Evolutionary conservation across 1,140 invertebrate species (phyloP), one percentile per base, ranked within the genome.

Genomic region (Drosophila kikkawai): DNA sequence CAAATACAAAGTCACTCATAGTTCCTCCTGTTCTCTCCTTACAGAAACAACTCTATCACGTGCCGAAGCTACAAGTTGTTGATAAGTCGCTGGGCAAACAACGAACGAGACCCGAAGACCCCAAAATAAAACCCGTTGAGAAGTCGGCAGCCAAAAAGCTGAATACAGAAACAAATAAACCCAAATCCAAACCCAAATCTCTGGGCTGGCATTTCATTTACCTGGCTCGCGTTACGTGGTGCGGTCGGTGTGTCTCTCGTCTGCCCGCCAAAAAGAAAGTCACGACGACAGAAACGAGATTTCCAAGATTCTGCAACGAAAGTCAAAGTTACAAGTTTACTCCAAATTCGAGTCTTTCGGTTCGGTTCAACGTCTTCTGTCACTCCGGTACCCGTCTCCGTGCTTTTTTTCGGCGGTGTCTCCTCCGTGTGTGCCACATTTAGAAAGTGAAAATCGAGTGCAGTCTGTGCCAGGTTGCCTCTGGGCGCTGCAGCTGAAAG

Each of bases 221-320:
- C 59, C 51, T 74, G 73, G 42, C 48, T 67, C 39, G 75, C 58
- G 81, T 88, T 90, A 88, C 84, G 85, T 87, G 73, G 74, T 50
- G 70, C 58, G 66, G 75, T 48, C 45, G 29, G 51, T 22, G 65
- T 64, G 59, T 82, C 58, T 64, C 63, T 82, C 58, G 73, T 84
- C 68, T 67, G 61, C 59, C 63, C 63, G 80, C 68, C 78, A 78
- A 91, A 90, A 90, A 90, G 85, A 90, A 90, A 90, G 85, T 90
- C 86, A 90, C 85, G 85, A 90, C 85, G 85, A 90, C 79, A 81
- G 70, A 90, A 88, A 88, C 85, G 63, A 90, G 85, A 88, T 88
- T 88, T 88, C 86, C 86, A 90, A 90, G 85, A 90, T 90, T 90
- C 85, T 90, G 85, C 85, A 84, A 81, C 81, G 85, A 90, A 90